Conservation (phyloP, 2,888 invertebrate genomes). For the Phrixothrix hirtus region DNA sequence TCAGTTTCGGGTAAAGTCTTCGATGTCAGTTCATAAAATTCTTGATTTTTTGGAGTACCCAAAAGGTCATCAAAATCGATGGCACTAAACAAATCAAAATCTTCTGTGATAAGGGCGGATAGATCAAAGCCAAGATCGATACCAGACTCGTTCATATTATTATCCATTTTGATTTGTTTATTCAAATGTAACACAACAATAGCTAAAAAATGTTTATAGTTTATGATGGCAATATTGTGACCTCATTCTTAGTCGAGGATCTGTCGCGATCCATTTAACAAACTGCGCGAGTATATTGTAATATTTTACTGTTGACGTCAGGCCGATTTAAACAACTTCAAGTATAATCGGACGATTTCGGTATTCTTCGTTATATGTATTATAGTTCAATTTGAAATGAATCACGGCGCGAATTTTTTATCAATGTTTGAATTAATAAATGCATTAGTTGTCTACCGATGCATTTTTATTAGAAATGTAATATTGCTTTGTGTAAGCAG, state of each 20-base stretch:
- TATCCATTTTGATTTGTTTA: constrained; percentile 20
- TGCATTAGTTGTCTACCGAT: background rate
- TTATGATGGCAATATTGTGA: constrained; percentile 22
- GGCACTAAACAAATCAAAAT: constrained; percentile 58
- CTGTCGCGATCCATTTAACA: constrained; percentile 3
- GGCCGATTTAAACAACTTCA: background rate
- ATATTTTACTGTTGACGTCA: no score
- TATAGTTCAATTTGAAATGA: background rate
- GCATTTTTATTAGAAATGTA: background rate
- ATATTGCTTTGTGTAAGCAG: background rate
- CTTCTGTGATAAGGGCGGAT: constrained; percentile 57
- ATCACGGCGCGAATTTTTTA: no score
- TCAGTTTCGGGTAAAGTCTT: constrained; percentile 63
- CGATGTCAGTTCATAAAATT: constrained; percentile 67
- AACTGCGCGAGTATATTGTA: constrained; percentile 14
- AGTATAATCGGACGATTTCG: background rate
- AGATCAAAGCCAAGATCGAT: constrained; percentile 69
- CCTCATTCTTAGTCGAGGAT: constrained; percentile 9
- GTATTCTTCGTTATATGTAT: background rate
- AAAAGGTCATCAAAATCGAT: constrained; percentile 59
- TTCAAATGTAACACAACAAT: constrained; percentile 17
- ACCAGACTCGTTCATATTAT: constrained; percentile 63
- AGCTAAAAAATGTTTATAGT: constrained; percentile 6
- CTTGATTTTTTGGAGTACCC: constrained; percentile 60
- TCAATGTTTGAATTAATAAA: no score